A percentile compares a stretch with the other conserved stretches of the same genome.
phyloP scores from a whole-genome alignment of 2,888 invertebrate genomes.

The Drosophila koepferae region DNA sequence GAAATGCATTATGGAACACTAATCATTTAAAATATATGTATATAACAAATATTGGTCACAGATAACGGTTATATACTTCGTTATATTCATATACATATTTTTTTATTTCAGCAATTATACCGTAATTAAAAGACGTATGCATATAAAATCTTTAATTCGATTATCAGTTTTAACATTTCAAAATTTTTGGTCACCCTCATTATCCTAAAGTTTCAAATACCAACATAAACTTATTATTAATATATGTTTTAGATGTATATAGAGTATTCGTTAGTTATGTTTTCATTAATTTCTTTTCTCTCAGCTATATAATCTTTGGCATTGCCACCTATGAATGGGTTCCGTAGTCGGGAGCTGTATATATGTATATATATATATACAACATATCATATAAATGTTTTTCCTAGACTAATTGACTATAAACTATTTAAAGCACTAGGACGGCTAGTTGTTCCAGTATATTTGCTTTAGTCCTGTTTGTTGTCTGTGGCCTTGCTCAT shows the following conservation, averaged over 20 bases:
- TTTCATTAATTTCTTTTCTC: not conserved
- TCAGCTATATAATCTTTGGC: conserved; percentile 65
- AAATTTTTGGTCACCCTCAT: conserved; percentile 30
- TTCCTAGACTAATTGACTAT: conserved; percentile 55
- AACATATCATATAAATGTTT: conserved; percentile 1
- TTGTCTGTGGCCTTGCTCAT: conserved; percentile 41
- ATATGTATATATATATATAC: conserved; percentile 5
- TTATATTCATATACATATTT: no score
- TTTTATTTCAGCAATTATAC: no score
- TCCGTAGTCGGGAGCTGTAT: conserved; percentile 20
- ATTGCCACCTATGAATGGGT: conserved; percentile 48
- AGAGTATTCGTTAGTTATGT: conserved; percentile 53
- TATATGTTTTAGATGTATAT: conserved; percentile 17
- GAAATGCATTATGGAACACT: no score
- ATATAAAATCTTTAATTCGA: conserved; percentile 55
- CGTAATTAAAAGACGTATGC: not conserved
- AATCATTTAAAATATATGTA: no score
- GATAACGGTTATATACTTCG: not conserved
- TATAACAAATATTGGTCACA: not conserved
- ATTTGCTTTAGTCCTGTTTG: conserved; percentile 44
- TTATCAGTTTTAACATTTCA: conserved; percentile 35
- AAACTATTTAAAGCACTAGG: conserved; percentile 72
- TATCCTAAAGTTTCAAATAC: conserved; percentile 37
- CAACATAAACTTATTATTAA: conserved; percentile 25
- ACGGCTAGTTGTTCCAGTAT: conserved; percentile 48